Conservation (phyloP, 2,113 vertebrate genomes). For the Perca flavescens region DNA sequence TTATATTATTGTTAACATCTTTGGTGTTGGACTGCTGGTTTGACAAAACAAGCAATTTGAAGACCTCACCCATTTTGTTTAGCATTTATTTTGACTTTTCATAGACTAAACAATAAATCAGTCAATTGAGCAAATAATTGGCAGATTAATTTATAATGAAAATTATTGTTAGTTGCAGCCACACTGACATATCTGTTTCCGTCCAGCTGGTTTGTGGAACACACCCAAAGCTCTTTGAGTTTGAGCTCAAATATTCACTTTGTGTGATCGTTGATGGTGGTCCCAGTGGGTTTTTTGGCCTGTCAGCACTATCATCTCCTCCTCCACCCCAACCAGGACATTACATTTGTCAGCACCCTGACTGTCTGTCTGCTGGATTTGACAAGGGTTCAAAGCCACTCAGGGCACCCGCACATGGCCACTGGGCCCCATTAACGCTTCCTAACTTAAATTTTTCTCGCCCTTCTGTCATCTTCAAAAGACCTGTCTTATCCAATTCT, state of each 20-base stretch:
- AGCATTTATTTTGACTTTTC: background rate
- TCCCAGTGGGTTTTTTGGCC: slow-evolving; percentile 22
- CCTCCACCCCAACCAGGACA: slow-evolving; percentile 42
- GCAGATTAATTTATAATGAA: background rate
- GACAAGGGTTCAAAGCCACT: slow-evolving; percentile 66
- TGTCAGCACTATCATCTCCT: slow-evolving; percentile 48
- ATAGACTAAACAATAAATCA: background rate
- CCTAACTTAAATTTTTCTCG: slow-evolving; percentile 46
- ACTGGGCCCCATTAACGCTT: slow-evolving; percentile 51
- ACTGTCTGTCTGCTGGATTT: slow-evolving; percentile 56
- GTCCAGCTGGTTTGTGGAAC: background rate
- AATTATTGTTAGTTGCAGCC: background rate
- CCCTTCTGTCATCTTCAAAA: slow-evolving; percentile 60
- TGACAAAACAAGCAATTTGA: too few species aligned
- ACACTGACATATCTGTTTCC: background rate
- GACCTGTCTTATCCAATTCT: slow-evolving; percentile 26
- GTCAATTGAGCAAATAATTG: background rate
- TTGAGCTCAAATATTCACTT: background rate
- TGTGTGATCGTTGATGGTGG: slow-evolving; percentile 34
- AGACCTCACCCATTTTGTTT: too few species aligned
- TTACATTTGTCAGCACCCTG: slow-evolving; percentile 67
- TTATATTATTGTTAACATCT: background rate
- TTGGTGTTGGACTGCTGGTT: background rate
- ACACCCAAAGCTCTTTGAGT: background rate
- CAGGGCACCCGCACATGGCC: slow-evolving; percentile 45